Evolutionary conservation across 2,113 vertebrate genomes (phyloP).

Genomic region (Grantiella picta): DNA sequence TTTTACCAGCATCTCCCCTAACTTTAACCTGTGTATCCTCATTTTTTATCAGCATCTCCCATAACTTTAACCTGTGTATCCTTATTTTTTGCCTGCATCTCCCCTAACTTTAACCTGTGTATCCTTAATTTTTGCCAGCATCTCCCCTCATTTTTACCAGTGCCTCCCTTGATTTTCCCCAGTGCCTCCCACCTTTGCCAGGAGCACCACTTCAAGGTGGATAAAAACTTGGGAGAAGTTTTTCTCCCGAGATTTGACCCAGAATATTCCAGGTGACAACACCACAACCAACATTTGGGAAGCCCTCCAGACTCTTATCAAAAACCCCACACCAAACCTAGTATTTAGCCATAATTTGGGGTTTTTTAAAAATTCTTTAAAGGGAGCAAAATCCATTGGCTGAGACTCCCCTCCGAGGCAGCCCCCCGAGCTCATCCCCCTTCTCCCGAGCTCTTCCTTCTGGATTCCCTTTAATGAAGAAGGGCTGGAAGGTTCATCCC

Average conservation of each 20-base stretch:
- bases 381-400: not conserved
- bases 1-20: not conserved
- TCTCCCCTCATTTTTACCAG: not conserved
- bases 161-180: not conserved
- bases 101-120: not conserved
- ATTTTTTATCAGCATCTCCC: not conserved
- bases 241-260: not conserved
- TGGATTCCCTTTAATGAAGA: conserved; percentile 81
- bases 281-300: not conserved
- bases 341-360: not conserved
- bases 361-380: no score
- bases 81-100: not conserved
- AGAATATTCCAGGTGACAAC: not conserved
- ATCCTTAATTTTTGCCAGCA: not conserved
- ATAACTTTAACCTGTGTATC: not conserved
- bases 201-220: accelerated
- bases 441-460: conserved; percentile 43
- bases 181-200: not conserved
- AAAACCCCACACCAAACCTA: not conserved
- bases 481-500: conserved; percentile 78
- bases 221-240: not conserved
- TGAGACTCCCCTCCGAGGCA: conserved; percentile 54
- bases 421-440: not conserved
- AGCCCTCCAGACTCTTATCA: not conserved
- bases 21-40: accelerated